Conservation (phyloP, 2,113 vertebrate species). For the Neotragus pygmaeus region DNA sequence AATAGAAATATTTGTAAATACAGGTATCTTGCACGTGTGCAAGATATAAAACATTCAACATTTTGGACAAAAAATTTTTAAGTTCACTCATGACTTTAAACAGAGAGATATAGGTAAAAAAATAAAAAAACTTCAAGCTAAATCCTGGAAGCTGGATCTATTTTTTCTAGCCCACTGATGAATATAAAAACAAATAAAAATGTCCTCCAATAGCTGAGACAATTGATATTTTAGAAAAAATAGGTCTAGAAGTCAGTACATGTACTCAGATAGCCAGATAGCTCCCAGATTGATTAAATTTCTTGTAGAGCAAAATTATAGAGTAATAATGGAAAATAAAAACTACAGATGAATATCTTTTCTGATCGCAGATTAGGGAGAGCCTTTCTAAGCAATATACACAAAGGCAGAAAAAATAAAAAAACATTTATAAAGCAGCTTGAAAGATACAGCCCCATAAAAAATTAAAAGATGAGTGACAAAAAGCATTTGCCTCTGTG, state of each 20-base stretch:
- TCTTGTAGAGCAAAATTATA: neutral
- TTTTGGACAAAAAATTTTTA: neutral
- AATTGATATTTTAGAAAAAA: neutral
- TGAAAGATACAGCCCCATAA: neutral
- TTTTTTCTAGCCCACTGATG: neutral
- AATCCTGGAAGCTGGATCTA: neutral
- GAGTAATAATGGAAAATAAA: neutral
- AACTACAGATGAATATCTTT: neutral
- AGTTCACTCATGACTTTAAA: neutral
- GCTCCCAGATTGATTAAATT: neutral
- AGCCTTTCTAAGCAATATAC: neutral
- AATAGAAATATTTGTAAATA: neutral
- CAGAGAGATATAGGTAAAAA: neutral
- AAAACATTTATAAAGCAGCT: neutral
- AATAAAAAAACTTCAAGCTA: neutral
- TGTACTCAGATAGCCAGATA: neutral
- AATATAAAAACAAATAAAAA: neutral
- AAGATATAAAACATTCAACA: neutral
- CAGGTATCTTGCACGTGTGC: neutral
- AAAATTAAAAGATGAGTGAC: neutral
- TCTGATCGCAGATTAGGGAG: neutral
- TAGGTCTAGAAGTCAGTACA: neutral
- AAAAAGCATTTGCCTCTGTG: neutral
- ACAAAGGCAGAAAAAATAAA: neutral
- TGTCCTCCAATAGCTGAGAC: neutral